phyloP scores from a whole-genome alignment of 35 echinoderm and acorn worm genomes.

The Heliocidaris erythrogramma region DNA sequence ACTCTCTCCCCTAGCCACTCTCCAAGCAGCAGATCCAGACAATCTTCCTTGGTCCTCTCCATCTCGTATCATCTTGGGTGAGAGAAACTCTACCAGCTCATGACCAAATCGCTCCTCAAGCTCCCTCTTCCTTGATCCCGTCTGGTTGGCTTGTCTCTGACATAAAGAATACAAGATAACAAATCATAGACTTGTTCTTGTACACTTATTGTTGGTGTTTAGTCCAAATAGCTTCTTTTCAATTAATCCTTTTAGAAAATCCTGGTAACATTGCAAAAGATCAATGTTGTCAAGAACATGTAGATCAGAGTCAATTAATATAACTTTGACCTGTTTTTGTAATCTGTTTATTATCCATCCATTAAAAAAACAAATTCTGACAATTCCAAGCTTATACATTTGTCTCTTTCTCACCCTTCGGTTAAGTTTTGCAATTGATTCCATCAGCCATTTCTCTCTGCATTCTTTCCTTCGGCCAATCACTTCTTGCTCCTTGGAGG shows the following conservation, averaged over 20 bases:
- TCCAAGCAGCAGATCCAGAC: conserved; percentile 88
- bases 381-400: neutral
- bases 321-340: too few relatives aligned
- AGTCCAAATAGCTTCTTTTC: too few relatives aligned
- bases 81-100: conserved; percentile 88
- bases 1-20: conserved; percentile 82
- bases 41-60: conserved; percentile 81
- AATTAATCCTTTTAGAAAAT: too few relatives aligned
- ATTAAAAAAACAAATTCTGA: too few relatives aligned
- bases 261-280: too few relatives aligned
- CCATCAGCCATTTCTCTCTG: conserved; percentile 84
- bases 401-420: conserved; percentile 59
- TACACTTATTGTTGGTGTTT: too few relatives aligned
- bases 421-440: conserved; percentile 70
- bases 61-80: conserved; percentile 63
- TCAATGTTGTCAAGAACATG: too few relatives aligned
- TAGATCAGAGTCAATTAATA: too few relatives aligned
- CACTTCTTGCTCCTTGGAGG: conserved; percentile 66
- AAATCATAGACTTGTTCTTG: neutral
- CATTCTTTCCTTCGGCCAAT: conserved; percentile 78
- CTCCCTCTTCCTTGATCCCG: conserved; percentile 36
- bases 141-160: conserved; percentile 65
- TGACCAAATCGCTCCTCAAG: conserved; percentile 63
- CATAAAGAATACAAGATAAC: neutral
- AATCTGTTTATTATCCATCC: too few relatives aligned